Evolutionary conservation across 2,888 invertebrate genomes (phyloP), one percentile per base, ranked within the genome.

Genomic region (Tridacna gigas): DNA sequence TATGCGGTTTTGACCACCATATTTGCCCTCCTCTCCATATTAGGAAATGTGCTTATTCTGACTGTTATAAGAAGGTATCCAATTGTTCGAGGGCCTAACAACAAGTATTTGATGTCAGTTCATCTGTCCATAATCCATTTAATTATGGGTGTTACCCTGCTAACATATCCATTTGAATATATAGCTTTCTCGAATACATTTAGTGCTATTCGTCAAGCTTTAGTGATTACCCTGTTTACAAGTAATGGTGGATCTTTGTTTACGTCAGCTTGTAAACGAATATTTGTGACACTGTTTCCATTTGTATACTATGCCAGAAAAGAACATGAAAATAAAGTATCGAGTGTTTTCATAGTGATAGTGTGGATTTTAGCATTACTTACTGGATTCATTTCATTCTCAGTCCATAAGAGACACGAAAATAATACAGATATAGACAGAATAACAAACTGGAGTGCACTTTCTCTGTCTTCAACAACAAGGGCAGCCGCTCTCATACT

Each of bases 31-130:
- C n/a, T 25, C 26, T 22, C 51, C 25, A 71, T 71, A 71, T 71
- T 48, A 20, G 71, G 71, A 26, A 71, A 48, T 51, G 26, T 51
- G 4, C 48, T 71, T 7, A 22, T 37, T 51, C 26, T 71, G 47
- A 37, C 37, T 12, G 47, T 71, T 15, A 71, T 71, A 22, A 71
- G 48, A 51, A 51, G 48, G 26, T 71, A 71, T 26, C 71, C 71
- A 48, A 22, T 25, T 5, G 71, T 71, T 2, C 45, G 71, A 71
- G 71, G 71, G 9, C 71, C 71, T 18, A 71, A 51, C 51, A 71
- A 71, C 71, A 71, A 71, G 26, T 71, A 51, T n/a, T 51, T 71
- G 25, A 13, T 71, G 18, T 15, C 71, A 25, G 71, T 71, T 18
- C 71, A 71, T 71, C 71, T 71, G 18, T 22, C 22, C 13, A 51